Conservation (phyloP, 2,797 vertebrate genomes). For the Acropternis orthonyx region DNA sequence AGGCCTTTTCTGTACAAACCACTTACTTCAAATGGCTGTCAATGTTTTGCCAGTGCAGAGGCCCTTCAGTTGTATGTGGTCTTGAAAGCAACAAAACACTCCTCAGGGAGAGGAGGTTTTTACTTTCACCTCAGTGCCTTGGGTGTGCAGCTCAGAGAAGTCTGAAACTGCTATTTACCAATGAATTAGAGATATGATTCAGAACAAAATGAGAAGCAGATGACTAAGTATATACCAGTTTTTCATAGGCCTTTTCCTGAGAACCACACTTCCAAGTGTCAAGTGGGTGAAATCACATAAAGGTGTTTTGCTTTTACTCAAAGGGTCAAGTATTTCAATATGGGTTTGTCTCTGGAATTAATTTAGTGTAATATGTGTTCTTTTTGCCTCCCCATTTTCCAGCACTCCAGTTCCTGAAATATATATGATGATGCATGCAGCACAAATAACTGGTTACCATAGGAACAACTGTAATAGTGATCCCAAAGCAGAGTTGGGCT, state of each 20-base stretch:
- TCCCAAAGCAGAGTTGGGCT: slow-evolving; percentile 5
- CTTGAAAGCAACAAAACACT: neutral
- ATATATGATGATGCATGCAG: slow-evolving; percentile 63
- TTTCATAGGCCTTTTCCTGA: neutral
- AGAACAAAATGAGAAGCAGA: neutral
- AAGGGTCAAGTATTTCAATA: slow-evolving; percentile 49
- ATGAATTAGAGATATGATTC: slow-evolving; percentile 19
- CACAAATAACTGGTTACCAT: slow-evolving; percentile 68
- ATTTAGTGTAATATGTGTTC: slow-evolving; percentile 4
- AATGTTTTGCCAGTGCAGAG: neutral
- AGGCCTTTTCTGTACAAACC: neutral
- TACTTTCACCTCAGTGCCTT: neutral
- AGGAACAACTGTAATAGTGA: slow-evolving; percentile 63
- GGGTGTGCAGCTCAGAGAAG: neutral
- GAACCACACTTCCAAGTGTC: slow-evolving; percentile 1
- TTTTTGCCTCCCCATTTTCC: neutral
- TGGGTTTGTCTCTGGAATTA: slow-evolving; percentile 19
- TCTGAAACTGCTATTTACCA: neutral
- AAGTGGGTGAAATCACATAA: slow-evolving; percentile 21
- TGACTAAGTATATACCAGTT: neutral
- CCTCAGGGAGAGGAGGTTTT: neutral
- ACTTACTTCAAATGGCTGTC: neutral
- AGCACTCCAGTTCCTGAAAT: slow-evolving; percentile 59
- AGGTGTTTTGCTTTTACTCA: slow-evolving; percentile 19
- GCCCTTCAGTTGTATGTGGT: fast-evolving